Conservation (phyloP, 2,797 vertebrate species). For the Lacerta bilineata region DNA sequence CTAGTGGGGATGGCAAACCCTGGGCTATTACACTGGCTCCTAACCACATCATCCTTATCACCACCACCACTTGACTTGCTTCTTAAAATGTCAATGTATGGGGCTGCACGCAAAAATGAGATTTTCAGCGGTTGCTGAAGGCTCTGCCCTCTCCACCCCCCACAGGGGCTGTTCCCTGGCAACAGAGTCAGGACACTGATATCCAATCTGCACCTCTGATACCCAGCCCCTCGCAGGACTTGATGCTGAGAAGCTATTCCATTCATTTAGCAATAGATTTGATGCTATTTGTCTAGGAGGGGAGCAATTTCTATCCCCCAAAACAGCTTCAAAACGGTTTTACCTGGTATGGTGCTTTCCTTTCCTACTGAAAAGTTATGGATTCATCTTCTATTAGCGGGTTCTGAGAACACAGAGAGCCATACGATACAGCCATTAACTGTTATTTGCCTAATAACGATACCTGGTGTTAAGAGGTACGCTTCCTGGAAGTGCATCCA, state of each 20-base stretch:
- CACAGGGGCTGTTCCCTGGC: too few species aligned
- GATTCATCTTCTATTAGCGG: slow-evolving; percentile 55
- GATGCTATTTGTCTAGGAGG: slow-evolving; percentile 11
- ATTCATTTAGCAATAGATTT: slow-evolving; percentile 26
- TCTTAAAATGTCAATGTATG: too few species aligned
- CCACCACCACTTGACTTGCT: too few species aligned
- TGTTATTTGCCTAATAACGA: slow-evolving; percentile 70
- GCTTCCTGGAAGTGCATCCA: slow-evolving; percentile 54
- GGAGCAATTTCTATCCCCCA: slow-evolving; percentile 21
- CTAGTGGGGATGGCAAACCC: too few species aligned
- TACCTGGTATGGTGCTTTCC: slow-evolving; percentile 41
- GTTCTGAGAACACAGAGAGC: slow-evolving; percentile 60
- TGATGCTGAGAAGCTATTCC: not conserved
- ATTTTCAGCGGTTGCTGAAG: too few species aligned
- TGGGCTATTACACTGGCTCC: too few species aligned
- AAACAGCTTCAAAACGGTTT: slow-evolving; percentile 55
- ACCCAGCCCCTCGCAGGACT: not conserved
- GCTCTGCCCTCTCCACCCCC: too few species aligned
- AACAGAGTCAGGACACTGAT: too few species aligned
- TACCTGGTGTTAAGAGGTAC: slow-evolving; percentile 65
- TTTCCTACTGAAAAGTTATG: slow-evolving; percentile 56
- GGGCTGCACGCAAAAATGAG: too few species aligned
- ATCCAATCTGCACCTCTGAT: too few species aligned
- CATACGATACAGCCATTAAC: slow-evolving; percentile 67
- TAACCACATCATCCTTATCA: too few species aligned